A percentile compares a stretch with the other conserved stretches of the same genome.
These are phyloP conservation scores for Tenthredo scrophulariae DNA, from an alignment of 2,888 invertebrate species.

Conservation along the genomic window DNA sequence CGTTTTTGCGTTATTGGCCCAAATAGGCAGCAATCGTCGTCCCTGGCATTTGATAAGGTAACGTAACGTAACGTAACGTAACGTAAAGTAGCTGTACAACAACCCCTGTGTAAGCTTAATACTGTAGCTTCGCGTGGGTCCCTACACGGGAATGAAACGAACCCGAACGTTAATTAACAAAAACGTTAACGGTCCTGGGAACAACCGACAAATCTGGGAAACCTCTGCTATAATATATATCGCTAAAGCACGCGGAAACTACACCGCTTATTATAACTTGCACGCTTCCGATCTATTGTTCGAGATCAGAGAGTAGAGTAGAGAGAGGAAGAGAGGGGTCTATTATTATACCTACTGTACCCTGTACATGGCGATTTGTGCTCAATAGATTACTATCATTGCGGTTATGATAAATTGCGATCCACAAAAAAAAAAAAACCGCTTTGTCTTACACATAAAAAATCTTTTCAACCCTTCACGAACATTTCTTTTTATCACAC, in stretches of 20 bases:
- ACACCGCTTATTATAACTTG: not conserved
- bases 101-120: not conserved
- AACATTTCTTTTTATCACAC: not conserved
- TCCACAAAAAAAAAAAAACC: not conserved
- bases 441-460: not conserved
- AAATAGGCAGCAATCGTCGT: conserved; percentile 27
- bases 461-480: not conserved
- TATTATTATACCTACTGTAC: not conserved
- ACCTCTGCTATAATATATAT: conserved; percentile 7
- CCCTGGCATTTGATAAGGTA: not conserved
- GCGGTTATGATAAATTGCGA: not conserved
- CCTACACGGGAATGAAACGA: not conserved
- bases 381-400: not conserved
- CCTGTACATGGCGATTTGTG: not conserved
- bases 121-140: not conserved
- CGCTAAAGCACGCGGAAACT: conserved; percentile 10
- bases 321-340: not conserved
- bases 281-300: conserved; percentile 15
- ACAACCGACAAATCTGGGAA: conserved; percentile 20
- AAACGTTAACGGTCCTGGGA: conserved; percentile 1
- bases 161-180: conserved; percentile 32
- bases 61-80: not conserved
- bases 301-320: not conserved
- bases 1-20: conserved; percentile 30
- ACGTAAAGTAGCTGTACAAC: not conserved